Conservation (phyloP, 1,140 invertebrate genomes). For the Hycleus phaleratus region DNA sequence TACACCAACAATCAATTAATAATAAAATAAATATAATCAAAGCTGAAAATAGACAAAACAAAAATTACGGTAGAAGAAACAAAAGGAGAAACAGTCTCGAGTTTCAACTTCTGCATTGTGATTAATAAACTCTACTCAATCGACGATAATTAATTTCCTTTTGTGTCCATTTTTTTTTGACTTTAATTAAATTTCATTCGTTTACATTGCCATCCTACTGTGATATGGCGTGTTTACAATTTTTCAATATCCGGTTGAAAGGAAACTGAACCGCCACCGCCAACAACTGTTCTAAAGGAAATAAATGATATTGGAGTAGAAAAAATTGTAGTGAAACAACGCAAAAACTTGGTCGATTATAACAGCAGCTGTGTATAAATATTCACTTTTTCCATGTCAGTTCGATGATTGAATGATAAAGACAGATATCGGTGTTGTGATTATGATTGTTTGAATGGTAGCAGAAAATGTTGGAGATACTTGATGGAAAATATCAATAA, state of each 20-base stretch:
- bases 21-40: too few relatives aligned
- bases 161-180: slow-evolving; percentile 1
- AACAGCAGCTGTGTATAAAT: too few relatives aligned
- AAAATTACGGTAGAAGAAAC: too few relatives aligned
- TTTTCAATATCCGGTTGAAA: slow-evolving; percentile 13
- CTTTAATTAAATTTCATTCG: slow-evolving; percentile 12
- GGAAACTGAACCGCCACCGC: background rate
- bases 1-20: too few relatives aligned
- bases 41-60: too few relatives aligned
- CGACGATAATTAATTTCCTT: slow-evolving; percentile 9
- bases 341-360: too few relatives aligned
- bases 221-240: slow-evolving; percentile 8
- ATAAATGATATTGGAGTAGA: background rate
- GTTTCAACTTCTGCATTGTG: background rate
- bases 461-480: background rate
- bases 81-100: too few relatives aligned
- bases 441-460: background rate
- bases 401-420: too few relatives aligned
- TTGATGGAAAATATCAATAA: background rate
- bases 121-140: slow-evolving; percentile 6
- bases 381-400: too few relatives aligned
- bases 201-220: slow-evolving; percentile 9
- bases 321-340: too few relatives aligned
- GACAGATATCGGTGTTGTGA: too few relatives aligned
- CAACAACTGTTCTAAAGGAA: background rate